phyloP scores from a whole-genome alignment of 1,140 invertebrate species.

The Papilio machaon region DNA sequence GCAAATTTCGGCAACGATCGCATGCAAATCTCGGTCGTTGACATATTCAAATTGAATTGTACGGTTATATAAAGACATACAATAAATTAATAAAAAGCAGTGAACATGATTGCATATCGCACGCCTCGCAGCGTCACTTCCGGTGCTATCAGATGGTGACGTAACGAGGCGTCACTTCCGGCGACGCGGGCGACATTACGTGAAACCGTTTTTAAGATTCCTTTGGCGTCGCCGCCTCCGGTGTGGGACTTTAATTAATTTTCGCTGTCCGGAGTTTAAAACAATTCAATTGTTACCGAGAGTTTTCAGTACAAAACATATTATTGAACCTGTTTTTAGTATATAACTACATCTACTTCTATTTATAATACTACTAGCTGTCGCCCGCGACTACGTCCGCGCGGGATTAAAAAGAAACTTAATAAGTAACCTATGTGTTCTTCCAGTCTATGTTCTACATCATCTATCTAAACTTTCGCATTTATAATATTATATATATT shows the following conservation, averaged over 20 bases:
- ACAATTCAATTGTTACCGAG: neutral
- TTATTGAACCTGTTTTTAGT: no score
- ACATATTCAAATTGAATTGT: conserved; percentile 16
- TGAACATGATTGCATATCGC: conserved; percentile 21
- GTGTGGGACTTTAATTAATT: conserved; percentile 9
- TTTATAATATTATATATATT: no score
- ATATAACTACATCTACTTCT: no score
- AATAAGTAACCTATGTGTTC: no score
- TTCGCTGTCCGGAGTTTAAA: neutral
- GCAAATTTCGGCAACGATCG: conserved; percentile 24
- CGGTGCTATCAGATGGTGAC: conserved; percentile 33
- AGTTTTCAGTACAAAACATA: no score
- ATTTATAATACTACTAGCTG: no score
- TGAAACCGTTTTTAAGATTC: conserved; percentile 32
- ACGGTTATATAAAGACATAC: conserved; percentile 30
- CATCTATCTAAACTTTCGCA: no score
- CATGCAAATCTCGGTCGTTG: conserved; percentile 24
- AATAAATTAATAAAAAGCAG: neutral
- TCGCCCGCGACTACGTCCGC: no score
- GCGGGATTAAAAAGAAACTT: no score
- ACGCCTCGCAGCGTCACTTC: conserved; percentile 34
- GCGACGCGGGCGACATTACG: conserved; percentile 21
- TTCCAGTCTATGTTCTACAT: no score
- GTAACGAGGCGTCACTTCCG: conserved; percentile 36
- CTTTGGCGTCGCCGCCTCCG: conserved; percentile 21